Percentiles rank a stretch among this genome's conserved stretches.
Evolutionary conservation across 2,888 invertebrate genomes (phyloP).

Genomic region (Cheilosia impressa): DNA sequence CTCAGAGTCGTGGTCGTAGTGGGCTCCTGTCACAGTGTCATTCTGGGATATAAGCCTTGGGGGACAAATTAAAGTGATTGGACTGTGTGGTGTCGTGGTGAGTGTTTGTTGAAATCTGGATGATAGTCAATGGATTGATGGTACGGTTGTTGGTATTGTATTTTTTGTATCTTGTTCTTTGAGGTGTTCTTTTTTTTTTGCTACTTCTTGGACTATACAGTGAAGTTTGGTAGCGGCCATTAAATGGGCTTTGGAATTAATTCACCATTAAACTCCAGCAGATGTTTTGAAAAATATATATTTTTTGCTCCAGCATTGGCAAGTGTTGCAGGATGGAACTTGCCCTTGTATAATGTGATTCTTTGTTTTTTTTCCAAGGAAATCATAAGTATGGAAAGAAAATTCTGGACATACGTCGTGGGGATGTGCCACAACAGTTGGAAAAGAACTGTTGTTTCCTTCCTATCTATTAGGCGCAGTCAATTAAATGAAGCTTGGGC

Average conservation of each 20-base stretch:
- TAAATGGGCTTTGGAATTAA: slow-evolving; percentile 50
- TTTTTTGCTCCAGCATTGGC: slow-evolving; percentile 1
- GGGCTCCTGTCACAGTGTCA: slow-evolving; percentile 23
- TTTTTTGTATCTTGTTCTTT: background rate
- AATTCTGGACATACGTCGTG: background rate
- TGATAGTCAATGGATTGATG: slow-evolving; percentile 10
- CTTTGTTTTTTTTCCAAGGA: background rate
- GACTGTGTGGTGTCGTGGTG: slow-evolving; percentile 42
- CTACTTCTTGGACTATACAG: background rate
- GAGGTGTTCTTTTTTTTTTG: slow-evolving; percentile 1
- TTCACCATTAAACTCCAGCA: slow-evolving; percentile 63
- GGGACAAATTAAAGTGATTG: slow-evolving; percentile 72
- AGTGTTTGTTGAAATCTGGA: slow-evolving; percentile 69
- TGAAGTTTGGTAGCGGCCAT: slow-evolving; percentile 41
- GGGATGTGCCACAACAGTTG: too few relatives aligned
- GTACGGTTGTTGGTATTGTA: slow-evolving; percentile 6
- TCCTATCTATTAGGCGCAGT: background rate
- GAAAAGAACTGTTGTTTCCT: too few relatives aligned
- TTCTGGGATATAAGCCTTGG: slow-evolving; percentile 61
- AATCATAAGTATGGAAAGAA: background rate
- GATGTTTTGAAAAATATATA: slow-evolving; percentile 47
- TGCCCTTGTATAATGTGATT: background rate
- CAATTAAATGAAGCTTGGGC: background rate
- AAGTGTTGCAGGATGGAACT: slow-evolving; percentile 23
- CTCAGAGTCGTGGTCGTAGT: background rate